phyloP scores from a whole-genome alignment of 2,797 vertebrate species.

The Sebastes cheni region DNA sequence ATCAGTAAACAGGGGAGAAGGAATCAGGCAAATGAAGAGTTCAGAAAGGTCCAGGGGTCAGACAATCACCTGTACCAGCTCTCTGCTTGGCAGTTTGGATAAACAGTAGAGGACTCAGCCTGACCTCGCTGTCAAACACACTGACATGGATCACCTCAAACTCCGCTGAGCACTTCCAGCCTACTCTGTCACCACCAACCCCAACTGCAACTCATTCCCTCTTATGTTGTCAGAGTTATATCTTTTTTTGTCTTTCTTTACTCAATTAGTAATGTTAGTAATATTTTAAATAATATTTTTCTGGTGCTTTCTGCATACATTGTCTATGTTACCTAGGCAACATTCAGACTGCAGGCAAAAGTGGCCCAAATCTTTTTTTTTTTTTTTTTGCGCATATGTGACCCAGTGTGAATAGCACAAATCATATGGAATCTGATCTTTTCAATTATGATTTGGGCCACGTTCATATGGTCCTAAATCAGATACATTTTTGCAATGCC shows the following conservation, averaged over 20 bases:
- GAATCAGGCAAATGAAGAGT: conserved; percentile 21
- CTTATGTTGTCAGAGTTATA: not conserved
- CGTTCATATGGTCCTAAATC: rapidly evolving
- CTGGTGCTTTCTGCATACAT: not conserved
- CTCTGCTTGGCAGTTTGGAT: conserved; percentile 52
- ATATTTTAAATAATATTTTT: not conserved
- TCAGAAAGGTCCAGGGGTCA: conserved; percentile 23
- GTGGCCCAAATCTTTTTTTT: not conserved
- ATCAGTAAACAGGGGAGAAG: conserved; percentile 23
- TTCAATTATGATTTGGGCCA: too few species aligned
- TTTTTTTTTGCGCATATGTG: too few species aligned
- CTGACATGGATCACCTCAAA: conserved; percentile 55
- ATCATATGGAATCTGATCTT: too few species aligned
- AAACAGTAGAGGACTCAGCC: conserved; percentile 53
- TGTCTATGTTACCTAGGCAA: not conserved
- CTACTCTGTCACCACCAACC: not conserved
- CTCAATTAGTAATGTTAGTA: not conserved
- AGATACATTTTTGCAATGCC: not conserved
- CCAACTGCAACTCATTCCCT: not conserved
- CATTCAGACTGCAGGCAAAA: not conserved
- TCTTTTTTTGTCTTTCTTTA: not conserved
- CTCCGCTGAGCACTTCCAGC: conserved; percentile 29
- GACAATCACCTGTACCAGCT: conserved; percentile 50
- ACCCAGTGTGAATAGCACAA: not conserved
- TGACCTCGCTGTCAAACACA: conserved; percentile 62